phyloP scores from a whole-genome alignment of 2,888 invertebrate genomes.

The Caradrina clavipalpis region DNA sequence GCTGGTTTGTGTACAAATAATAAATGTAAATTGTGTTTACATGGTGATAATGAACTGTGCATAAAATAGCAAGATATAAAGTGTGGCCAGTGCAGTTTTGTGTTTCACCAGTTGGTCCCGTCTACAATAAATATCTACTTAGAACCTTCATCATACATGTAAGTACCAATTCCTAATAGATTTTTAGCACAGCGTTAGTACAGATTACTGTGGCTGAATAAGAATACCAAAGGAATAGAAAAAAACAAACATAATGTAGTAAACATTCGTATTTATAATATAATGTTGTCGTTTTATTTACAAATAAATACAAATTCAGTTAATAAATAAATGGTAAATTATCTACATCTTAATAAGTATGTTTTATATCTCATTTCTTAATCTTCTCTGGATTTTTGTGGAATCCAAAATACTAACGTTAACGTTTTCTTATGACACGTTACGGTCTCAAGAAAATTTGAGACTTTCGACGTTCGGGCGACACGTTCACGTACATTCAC shows the following conservation, averaged over 20 bases:
- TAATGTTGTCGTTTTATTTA: constrained; percentile 91
- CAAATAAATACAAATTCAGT: constrained; percentile 91
- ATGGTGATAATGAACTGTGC: neutral
- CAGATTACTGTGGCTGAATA: constrained; percentile 20
- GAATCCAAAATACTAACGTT: constrained; percentile 90
- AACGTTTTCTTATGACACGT: constrained; percentile 90
- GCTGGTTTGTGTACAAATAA: constrained; percentile 2
- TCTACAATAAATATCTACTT: neutral
- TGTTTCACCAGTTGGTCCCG: neutral
- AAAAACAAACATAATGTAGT: constrained; percentile 89
- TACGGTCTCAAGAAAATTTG: constrained; percentile 90
- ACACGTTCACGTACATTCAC: constrained; percentile 91
- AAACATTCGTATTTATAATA: constrained; percentile 91
- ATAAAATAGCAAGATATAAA: neutral
- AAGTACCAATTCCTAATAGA: constrained; percentile 40
- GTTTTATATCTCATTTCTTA: constrained; percentile 91
- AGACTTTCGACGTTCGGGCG: constrained; percentile 90
- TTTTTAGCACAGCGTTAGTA: constrained; percentile 14
- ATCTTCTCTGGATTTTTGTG: constrained; percentile 88
- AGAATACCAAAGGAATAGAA: constrained; percentile 64
- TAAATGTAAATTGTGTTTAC: constrained; percentile 7
- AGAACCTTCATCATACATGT: constrained; percentile 22
- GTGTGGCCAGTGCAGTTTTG: constrained; percentile 11
- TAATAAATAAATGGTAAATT: constrained; percentile 91
- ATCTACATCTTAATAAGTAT: constrained; percentile 91